A percentile compares a stretch with the other conserved stretches of the same genome.
Conservation (phyloP, 2,888 invertebrate species). For the Drosophila pseudotalamancana region DNA sequence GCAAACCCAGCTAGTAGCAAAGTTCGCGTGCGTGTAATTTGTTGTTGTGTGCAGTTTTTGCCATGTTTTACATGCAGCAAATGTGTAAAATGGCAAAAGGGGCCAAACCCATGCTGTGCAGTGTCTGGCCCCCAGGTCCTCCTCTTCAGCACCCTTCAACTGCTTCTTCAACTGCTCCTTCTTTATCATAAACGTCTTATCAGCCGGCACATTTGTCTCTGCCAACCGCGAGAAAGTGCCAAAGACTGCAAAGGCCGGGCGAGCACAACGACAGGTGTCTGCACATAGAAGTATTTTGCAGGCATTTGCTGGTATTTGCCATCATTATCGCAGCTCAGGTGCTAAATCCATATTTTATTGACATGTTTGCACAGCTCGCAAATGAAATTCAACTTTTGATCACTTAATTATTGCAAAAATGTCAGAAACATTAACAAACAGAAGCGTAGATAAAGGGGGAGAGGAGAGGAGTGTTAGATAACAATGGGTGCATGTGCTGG, state of each 20-base stretch:
- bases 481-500: conserved; percentile 1
- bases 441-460: no score
- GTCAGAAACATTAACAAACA: conserved; percentile 5
- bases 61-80: conserved; percentile 53
- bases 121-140: background rate
- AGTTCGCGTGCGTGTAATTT: conserved; percentile 59
- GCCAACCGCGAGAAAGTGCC: conserved; percentile 28
- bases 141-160: background rate
- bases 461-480: conserved; percentile 49
- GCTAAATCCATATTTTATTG: conserved; percentile 37
- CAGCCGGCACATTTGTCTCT: conserved; percentile 52
- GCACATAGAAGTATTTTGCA: no score
- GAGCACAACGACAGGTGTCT: conserved; percentile 32
- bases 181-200: conserved; percentile 53
- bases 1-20: conserved; percentile 30
- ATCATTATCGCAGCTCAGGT: conserved; percentile 24
- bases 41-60: conserved; percentile 24
- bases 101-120: conserved; percentile 14
- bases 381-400: conserved; percentile 24
- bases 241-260: conserved; percentile 19
- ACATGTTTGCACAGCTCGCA: conserved; percentile 37
- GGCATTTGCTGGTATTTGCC: background rate
- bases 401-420: conserved; percentile 29
- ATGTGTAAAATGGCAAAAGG: conserved; percentile 50
- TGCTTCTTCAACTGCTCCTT: conserved; percentile 5